Conservation (phyloP, 1,140 invertebrate species). For the Apis cerana region DNA sequence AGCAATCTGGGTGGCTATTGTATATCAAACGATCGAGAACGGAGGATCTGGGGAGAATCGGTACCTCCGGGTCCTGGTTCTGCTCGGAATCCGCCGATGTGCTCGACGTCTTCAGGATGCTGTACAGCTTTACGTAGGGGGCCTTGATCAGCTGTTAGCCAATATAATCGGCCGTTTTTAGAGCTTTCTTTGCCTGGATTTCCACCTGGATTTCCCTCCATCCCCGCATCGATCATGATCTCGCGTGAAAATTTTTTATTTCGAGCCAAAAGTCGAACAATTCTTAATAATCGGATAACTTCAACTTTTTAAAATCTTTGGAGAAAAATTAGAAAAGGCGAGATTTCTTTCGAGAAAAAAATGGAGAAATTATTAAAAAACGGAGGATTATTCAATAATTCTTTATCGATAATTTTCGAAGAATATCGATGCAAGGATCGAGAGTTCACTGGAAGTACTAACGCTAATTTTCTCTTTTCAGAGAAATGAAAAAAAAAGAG, state of each 20-base stretch:
- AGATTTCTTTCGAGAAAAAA: too few relatives aligned
- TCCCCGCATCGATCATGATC: conserved; percentile 49
- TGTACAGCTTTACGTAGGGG: conserved; percentile 96
- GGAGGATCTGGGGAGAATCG: conserved; percentile 47
- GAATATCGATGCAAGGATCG: conserved; percentile 17
- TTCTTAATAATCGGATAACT: too few relatives aligned
- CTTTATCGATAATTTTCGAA: background rate
- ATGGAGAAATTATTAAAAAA: too few relatives aligned
- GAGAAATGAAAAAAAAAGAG: conserved; percentile 18
- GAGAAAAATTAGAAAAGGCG: too few relatives aligned
- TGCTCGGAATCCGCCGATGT: conserved; percentile 90
- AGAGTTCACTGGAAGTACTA: background rate
- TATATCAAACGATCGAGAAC: conserved; percentile 27
- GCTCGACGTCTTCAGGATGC: conserved; percentile 95
- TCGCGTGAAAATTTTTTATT: background rate
- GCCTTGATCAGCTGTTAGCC: conserved; percentile 93
- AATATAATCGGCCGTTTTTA: conserved; percentile 66
- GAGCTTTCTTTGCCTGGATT: conserved; percentile 24
- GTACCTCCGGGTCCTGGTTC: conserved; percentile 82
- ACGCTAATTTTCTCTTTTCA: conserved; percentile 4
- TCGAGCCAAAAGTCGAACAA: too few relatives aligned
- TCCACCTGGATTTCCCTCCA: conserved; percentile 10
- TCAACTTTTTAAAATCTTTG: too few relatives aligned
- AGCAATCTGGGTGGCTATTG: conserved; percentile 52
- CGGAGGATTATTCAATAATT: background rate